A percentile compares a stretch with the other conserved stretches of the same genome.
These are phyloP conservation scores for Lagenorhynchus albirostris DNA, from an alignment of 2,113 vertebrate species.

Conservation along the genomic window DNA sequence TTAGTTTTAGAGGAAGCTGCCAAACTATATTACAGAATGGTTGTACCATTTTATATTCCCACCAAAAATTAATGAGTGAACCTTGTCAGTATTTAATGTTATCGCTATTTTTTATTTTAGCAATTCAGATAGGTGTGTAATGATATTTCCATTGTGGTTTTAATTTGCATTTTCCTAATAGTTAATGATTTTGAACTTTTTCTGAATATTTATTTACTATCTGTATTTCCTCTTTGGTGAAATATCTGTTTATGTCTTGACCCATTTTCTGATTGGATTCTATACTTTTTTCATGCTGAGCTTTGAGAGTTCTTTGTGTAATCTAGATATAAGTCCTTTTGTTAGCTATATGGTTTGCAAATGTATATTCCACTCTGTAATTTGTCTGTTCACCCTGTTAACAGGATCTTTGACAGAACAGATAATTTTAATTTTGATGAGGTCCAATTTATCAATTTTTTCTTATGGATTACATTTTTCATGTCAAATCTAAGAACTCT, in stretches of 20 bases:
- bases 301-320: neutral
- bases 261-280: neutral
- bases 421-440: neutral
- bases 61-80: neutral
- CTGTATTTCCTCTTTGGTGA: neutral
- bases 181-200: neutral
- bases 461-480: neutral
- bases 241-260: neutral
- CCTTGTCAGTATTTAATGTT: neutral
- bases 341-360: neutral
- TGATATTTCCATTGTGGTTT: neutral
- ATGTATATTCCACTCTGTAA: neutral
- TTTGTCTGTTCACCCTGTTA: neutral
- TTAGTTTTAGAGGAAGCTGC: neutral
- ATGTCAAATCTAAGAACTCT: neutral
- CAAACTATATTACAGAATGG: neutral
- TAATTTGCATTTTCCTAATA: neutral
- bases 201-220: neutral
- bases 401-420: neutral
- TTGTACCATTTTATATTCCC: neutral
- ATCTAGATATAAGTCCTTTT: neutral
- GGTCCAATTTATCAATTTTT: neutral
- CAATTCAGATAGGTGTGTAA: neutral
- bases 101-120: neutral
- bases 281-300: neutral